Evolutionary conservation across 2,797 vertebrate species (phyloP), one percentile per base, ranked within the genome.

Genomic region (Erpetoichthys calabaricus): DNA sequence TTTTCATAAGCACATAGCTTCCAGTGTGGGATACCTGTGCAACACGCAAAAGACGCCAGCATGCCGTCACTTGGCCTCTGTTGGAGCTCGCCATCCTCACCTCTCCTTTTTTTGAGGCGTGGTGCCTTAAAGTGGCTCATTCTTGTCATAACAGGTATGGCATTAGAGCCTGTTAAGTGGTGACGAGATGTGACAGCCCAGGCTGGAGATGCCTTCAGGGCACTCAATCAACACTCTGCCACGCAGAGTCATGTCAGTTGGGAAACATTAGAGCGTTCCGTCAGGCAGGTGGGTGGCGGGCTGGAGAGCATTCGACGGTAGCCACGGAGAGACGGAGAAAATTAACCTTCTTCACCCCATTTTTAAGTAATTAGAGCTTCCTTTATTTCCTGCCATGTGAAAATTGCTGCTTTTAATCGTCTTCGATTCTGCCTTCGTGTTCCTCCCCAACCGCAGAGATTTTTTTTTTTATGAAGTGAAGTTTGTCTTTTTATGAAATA

Each of bases 111-210:
- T 69, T 67, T 71, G 85, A 84, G 89, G 91, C 86, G 88, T 89
- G 90, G 87, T 86, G 85, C 85, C 86, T 90, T 73, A 70, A 78
- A 79, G 74, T 83, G 78, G 79, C 74, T 82, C 76, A 74, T 86
- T 88, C 92, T 89, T 96, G 92, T 94, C 85, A 80, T 87, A 87
- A 95, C 91, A 92, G 83, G 91, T 81, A 84, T 80, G 71, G 88
- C 86, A 82, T 90, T 88, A 89, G 81, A 76, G 81, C 69, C 73
- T 77, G 70, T 76, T 76, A 74, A 83, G 73, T 73, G 82, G 83
- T 83, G 87, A 89, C 83, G 83, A 80, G 76, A 86, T 88, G 90
- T 91, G 91, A 92, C 91, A 91, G 82, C 73, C 69, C 76, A 76
- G 68, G 42, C 79, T 82, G 81, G 81, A 74, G 70, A 67, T 73